Evolutionary conservation across 2,888 invertebrate species (phyloP).

Genomic region (Meteorus cinctellus): DNA sequence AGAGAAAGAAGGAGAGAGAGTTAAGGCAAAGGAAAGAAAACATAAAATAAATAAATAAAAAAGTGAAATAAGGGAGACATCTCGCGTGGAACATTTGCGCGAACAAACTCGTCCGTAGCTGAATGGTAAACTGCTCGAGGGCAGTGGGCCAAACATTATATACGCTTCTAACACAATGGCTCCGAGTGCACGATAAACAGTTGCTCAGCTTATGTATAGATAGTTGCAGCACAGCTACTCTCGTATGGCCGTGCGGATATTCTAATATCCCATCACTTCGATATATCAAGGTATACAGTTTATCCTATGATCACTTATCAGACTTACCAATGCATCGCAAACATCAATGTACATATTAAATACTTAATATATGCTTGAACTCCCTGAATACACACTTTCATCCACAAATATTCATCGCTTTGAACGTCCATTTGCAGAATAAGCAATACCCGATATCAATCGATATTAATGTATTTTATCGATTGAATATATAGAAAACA

Average conservation of each 20-base stretch:
- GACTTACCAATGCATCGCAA: constrained; percentile 16
- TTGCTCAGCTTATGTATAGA: constrained; percentile 16
- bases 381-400: neutral
- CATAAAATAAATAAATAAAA: neutral
- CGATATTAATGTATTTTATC: constrained; percentile 37
- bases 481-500: constrained; percentile 26
- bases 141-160: constrained; percentile 55
- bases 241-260: neutral
- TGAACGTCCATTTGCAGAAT: neutral
- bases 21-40: neutral
- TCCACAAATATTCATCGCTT: neutral
- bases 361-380: neutral
- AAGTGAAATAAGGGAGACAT: constrained; percentile 26
- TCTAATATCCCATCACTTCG: neutral
- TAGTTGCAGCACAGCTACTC: neutral
- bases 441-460: constrained; percentile 14
- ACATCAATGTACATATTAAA: constrained; percentile 5
- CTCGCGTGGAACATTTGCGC: constrained; percentile 29
- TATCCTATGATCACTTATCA: neutral
- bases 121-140: constrained; percentile 54
- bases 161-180: constrained; percentile 39
- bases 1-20: constrained; percentile 37
- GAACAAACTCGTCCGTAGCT: constrained; percentile 40
- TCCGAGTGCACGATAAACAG: constrained; percentile 42
- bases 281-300: constrained; percentile 23